Evolutionary conservation across 2,113 vertebrate species (phyloP), one percentile per base, ranked within the genome.

Genomic region (Nannospalax galili): DNA sequence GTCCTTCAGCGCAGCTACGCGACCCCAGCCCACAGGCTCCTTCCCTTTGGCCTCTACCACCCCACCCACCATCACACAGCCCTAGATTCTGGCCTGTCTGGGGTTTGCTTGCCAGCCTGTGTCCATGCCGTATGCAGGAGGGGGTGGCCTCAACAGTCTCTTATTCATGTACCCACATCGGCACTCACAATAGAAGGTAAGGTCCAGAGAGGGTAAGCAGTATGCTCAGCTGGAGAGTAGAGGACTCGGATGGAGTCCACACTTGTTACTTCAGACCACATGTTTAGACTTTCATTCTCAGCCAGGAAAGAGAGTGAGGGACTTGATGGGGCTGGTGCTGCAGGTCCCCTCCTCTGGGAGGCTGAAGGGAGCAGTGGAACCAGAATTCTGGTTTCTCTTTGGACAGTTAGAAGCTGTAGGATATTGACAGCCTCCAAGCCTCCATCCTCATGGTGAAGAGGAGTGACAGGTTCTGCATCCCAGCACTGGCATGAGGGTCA

Each of bases 401-500:
- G 28, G 65, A 48, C 88, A 81, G 62, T 78, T 62, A 77, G 42
- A 92, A 92, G 72, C 87, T 92, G 70, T 0, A 69, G 60, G n/a
- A 84, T 40, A 6, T 14, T 64, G 92, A 75, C 92, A 95, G 56
- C 77, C 62, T 48, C 77, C 92, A 90, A 92, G 82, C 35, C 28
- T 74, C 86, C 24, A 15, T 75, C 35, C 32, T 32, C 56, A 8
- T 6, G 32, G 72, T 87, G 87, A 95, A 84, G 82, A 88, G 81
- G 32, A 32, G 52, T 12, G 16, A 95, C 80, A 95, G 92, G 84
- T 96, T 97, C 75, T 96, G 17, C 4, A 40, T 37, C 79, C 37
- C 58, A 20, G 78, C 16, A 65, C 48, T 97, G 96, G 95, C 96
- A 93, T 35, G 84, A 89, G 65, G 72, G 67, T 58, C 60, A 74